phyloP scores from a whole-genome alignment of 2,888 invertebrate genomes.

The Diaperis boleti region DNA sequence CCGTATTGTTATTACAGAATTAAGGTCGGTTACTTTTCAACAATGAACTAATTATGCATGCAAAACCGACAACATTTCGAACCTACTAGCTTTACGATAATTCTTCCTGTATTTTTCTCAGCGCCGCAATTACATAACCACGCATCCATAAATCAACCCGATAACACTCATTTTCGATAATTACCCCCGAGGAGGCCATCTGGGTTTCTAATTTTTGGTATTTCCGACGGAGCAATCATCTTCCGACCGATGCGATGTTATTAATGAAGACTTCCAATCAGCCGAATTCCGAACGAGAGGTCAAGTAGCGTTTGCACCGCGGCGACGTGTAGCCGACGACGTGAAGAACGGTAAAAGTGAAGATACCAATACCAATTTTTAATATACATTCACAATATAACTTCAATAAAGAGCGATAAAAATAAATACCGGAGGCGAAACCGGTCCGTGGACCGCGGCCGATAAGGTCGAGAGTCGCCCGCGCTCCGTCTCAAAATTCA shows the following conservation, averaged over 20 bases:
- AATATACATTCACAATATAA: constrained; percentile 40
- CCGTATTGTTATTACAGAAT: too few relatives aligned
- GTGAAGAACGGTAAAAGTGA: constrained; percentile 30
- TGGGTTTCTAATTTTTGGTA: constrained; percentile 35
- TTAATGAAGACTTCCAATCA: constrained; percentile 21
- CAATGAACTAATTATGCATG: too few relatives aligned
- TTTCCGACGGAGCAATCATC: constrained; percentile 26
- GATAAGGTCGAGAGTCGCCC: constrained; percentile 23
- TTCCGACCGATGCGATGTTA: constrained; percentile 18
- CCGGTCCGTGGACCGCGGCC: constrained; percentile 4
- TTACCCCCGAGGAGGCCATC: constrained; percentile 23
- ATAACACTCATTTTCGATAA: constrained; percentile 26
- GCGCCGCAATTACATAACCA: constrained; percentile 29
- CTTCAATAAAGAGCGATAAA: constrained; percentile 42
- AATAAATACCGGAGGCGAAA: constrained; percentile 29
- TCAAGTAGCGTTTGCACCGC: too few relatives aligned
- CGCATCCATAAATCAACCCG: constrained; percentile 28
- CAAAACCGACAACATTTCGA: too few relatives aligned
- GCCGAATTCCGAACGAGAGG: constrained; percentile 21
- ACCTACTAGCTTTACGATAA: too few relatives aligned
- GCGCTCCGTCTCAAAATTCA: constrained; percentile 39
- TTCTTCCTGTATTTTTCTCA: too few relatives aligned
- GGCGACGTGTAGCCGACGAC: too few relatives aligned
- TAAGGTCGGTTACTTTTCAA: too few relatives aligned
- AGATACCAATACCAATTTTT: constrained; percentile 40